Conservation (phyloP, 92 coral and sea anemone species). For the Pocillopora meandrina region DNA sequence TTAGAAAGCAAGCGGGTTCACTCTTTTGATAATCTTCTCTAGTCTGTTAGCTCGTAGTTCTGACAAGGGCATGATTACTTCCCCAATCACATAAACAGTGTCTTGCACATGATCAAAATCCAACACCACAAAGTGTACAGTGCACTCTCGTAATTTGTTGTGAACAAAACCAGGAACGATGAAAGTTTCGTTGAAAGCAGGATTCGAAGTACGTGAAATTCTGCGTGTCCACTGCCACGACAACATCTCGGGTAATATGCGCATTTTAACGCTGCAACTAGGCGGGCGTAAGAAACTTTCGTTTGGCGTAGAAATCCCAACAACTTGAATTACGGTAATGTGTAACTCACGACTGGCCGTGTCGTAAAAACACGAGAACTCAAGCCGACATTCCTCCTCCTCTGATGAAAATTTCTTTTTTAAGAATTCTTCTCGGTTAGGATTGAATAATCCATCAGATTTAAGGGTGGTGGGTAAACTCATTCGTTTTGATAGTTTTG, state of each 20-base stretch:
- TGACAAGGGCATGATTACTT: conserved; percentile 83
- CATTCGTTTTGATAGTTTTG: conserved; percentile 52
- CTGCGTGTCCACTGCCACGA: conserved; percentile 91
- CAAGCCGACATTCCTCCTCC: conserved; percentile 61
- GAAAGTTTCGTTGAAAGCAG: conserved; percentile 90
- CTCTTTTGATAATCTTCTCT: conserved; percentile 81
- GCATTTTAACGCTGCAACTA: conserved; percentile 90
- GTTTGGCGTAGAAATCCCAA: conserved; percentile 81
- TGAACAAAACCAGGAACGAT: conserved; percentile 95
- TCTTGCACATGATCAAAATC: conserved; percentile 96
- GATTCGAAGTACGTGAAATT: conserved; percentile 79
- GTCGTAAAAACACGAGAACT: conserved; percentile 88
- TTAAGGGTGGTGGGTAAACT: conserved; percentile 66
- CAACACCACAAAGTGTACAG: conserved; percentile 85
- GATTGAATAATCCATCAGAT: conserved; percentile 58
- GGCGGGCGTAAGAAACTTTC: conserved; percentile 87
- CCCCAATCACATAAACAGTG: conserved; percentile 90
- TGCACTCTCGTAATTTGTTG: conserved; percentile 90
- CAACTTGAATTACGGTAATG: conserved; percentile 82
- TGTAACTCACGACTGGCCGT: conserved; percentile 90
- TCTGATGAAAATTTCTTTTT: conserved; percentile 38
- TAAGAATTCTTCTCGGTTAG: conserved; percentile 65
- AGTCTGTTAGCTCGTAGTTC: conserved; percentile 89
- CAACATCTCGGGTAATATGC: conserved; percentile 87
- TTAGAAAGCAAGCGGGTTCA: conserved; percentile 80